Conservation (phyloP, 1,140 invertebrate species). For the Eueides isabella region DNA sequence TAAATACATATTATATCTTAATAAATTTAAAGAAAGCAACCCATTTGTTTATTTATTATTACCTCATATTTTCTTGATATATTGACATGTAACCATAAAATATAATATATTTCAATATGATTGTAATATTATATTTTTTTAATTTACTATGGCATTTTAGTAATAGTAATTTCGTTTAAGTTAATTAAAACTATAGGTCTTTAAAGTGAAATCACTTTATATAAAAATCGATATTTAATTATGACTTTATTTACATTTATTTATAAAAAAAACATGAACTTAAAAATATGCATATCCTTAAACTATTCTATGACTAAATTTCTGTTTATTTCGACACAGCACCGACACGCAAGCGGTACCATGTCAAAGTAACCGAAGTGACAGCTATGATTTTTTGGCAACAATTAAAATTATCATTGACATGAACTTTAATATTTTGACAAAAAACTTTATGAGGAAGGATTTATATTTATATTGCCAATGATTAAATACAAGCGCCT, state of each 20-base stretch:
- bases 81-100: too few species aligned
- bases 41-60: not conserved
- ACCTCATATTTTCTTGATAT: not conserved
- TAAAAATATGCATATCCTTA: slow-evolving; percentile 53
- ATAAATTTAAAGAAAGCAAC: not conserved
- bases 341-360: slow-evolving; percentile 54
- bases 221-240: slow-evolving; percentile 36
- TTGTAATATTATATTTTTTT: too few species aligned
- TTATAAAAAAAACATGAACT: slow-evolving; percentile 57
- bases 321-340: slow-evolving; percentile 64
- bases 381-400: slow-evolving; percentile 56
- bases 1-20: not conserved
- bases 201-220: not conserved
- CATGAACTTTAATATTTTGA: slow-evolving; percentile 46
- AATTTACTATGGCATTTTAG: not conserved
- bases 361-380: slow-evolving; percentile 55
- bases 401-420: slow-evolving; percentile 49
- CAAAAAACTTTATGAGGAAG: slow-evolving; percentile 46
- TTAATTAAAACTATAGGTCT: not conserved
- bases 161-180: not conserved
- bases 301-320: slow-evolving; percentile 68
- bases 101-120: too few species aligned
- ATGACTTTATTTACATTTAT: slow-evolving; percentile 73
- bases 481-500: slow-evolving; percentile 55
- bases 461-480: slow-evolving; percentile 23